These are phyloP conservation scores for Philopotamus ludificatus DNA, from an alignment of 1,140 invertebrate genomes.

Conservation along the genomic window DNA sequence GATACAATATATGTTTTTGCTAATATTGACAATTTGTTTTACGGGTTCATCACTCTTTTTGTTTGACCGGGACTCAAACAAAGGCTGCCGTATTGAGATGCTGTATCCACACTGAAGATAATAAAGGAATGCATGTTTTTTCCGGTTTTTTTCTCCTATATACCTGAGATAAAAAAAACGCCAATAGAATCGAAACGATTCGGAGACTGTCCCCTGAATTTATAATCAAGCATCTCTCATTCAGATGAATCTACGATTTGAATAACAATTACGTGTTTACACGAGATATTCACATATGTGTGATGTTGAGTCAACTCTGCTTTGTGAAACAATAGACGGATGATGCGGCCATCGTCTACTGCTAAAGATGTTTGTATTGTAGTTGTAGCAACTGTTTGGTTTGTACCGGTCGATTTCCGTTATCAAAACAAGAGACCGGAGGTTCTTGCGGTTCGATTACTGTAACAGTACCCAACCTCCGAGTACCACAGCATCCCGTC, in stretches of 20 bases:
- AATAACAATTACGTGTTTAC: conserved; percentile 9
- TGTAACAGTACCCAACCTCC: conserved; percentile 9
- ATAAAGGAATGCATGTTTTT: not conserved
- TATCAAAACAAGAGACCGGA: conserved; percentile 1
- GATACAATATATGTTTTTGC: too few relatives aligned
- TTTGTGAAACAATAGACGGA: too few relatives aligned
- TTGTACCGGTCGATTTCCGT: conserved; percentile 7
- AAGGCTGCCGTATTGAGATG: too few relatives aligned
- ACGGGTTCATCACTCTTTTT: too few relatives aligned
- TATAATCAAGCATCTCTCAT: conserved; percentile 6
- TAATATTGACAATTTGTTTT: too few relatives aligned
- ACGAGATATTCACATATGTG: too few relatives aligned
- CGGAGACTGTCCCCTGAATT: conserved; percentile 4
- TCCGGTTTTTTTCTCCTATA: not conserved
- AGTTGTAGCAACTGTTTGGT: too few relatives aligned
- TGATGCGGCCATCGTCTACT: too few relatives aligned
- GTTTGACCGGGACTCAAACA: too few relatives aligned
- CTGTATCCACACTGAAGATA: not conserved
- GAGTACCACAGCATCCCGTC: conserved; percentile 12
- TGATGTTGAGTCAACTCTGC: too few relatives aligned
- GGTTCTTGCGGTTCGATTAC: conserved; percentile 6
- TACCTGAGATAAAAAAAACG: conserved; percentile 9
- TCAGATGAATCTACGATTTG: conserved; percentile 11
- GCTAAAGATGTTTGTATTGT: too few relatives aligned
- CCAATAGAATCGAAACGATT: not conserved